Percentiles rank a stretch among this genome's conserved stretches.
Evolutionary conservation across 2,888 invertebrate genomes (phyloP).

Genomic region (Schrankia costaestrigalis): DNA sequence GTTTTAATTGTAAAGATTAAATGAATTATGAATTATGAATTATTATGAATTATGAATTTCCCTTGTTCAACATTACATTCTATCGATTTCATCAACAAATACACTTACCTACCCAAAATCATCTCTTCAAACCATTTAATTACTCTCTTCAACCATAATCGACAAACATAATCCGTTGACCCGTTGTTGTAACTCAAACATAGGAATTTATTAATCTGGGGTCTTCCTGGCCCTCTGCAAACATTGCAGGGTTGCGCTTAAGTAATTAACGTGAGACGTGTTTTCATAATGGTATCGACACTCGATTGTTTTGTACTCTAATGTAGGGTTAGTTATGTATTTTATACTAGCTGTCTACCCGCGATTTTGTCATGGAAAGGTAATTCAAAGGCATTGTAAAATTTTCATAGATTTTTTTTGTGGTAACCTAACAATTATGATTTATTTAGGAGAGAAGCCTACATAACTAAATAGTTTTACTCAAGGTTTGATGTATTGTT

Average conservation of each 20-base stretch:
- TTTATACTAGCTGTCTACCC: too few species aligned
- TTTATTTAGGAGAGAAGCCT: too few species aligned
- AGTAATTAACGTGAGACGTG: conserved; percentile 66
- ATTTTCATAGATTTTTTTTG: too few species aligned
- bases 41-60: too few species aligned
- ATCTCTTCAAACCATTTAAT: conserved; percentile 33
- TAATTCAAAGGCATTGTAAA: too few species aligned
- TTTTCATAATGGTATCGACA: conserved; percentile 56
- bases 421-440: too few species aligned
- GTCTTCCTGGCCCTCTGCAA: conserved; percentile 52
- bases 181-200: conserved; percentile 60
- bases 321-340: conserved; percentile 15
- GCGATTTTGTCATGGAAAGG: too few species aligned
- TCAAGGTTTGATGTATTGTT: too few species aligned
- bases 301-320: conserved; percentile 43
- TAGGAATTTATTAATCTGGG: conserved; percentile 61
- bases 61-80: too few species aligned
- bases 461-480: too few species aligned
- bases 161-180: conserved; percentile 42
- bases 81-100: conserved; percentile 5
- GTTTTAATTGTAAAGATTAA: too few species aligned
- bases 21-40: too few species aligned
- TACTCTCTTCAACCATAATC: conserved; percentile 38
- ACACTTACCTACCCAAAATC: conserved; percentile 12
- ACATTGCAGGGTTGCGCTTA: conserved; percentile 55